These are phyloP conservation scores for Meriones unguiculatus DNA, from an alignment of 2,113 vertebrate species.

Conservation along the genomic window DNA sequence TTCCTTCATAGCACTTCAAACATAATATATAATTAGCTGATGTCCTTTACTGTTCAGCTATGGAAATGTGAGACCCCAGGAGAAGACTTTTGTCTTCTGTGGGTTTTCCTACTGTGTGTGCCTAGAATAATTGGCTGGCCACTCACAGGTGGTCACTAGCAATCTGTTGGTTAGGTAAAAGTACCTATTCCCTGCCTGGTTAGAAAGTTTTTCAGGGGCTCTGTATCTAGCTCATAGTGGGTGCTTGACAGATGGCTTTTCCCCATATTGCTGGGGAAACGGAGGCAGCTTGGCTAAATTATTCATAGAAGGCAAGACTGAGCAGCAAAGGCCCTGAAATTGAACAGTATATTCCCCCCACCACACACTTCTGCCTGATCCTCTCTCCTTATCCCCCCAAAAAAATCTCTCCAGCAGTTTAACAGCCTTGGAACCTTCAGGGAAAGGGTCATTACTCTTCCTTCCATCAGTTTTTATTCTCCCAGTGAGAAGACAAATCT, in stretches of 20 bases:
- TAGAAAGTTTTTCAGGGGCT: background rate
- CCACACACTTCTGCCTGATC: background rate
- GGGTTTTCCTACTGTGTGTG: background rate
- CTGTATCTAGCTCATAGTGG: background rate
- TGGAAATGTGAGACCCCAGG: background rate
- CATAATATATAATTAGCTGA: background rate
- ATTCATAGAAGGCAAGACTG: background rate
- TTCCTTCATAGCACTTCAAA: background rate
- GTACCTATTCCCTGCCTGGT: background rate
- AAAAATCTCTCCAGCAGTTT: background rate
- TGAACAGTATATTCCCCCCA: background rate
- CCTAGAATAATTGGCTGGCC: background rate
- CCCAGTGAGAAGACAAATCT: slow-evolving; percentile 75
- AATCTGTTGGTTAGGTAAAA: background rate
- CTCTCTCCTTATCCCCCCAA: background rate
- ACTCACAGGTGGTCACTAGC: background rate
- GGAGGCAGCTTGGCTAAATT: slow-evolving; percentile 30
- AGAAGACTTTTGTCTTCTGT: background rate
- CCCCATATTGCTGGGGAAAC: background rate
- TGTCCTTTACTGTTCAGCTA: background rate
- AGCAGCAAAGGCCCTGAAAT: background rate
- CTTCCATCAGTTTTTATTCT: slow-evolving; percentile 67
- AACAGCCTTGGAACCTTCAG: background rate
- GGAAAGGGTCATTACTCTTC: slow-evolving; percentile 45
- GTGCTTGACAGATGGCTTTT: too few relatives aligned